phyloP scores from a whole-genome alignment of 2,113 vertebrate species.

The Smithornis capensis region DNA sequence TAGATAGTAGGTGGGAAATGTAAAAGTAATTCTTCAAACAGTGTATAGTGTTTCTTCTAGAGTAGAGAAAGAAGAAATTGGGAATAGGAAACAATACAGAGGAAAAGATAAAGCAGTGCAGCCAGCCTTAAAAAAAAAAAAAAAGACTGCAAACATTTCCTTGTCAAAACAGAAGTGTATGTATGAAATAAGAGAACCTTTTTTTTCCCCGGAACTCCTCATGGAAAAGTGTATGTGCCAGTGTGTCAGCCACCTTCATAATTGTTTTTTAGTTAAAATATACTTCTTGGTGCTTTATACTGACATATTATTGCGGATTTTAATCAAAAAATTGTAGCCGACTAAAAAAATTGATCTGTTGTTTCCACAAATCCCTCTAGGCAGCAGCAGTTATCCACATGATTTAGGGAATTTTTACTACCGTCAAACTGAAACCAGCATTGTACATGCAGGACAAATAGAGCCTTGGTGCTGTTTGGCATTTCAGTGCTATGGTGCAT shows the following conservation, averaged over 20 bases:
- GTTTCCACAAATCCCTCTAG: constrained; percentile 32
- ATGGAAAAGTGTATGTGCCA: not conserved
- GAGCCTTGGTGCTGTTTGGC: not conserved
- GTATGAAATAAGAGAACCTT: rapidly evolving
- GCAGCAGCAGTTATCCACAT: constrained; percentile 12
- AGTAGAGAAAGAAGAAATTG: not conserved
- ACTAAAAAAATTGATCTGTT: not conserved
- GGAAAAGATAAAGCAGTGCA: not conserved
- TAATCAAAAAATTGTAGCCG: not conserved
- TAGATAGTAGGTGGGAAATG: not conserved
- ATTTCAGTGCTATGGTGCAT: not conserved
- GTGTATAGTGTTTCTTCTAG: not conserved
- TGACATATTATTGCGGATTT: not conserved
- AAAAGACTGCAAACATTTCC: not conserved
- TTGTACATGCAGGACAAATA: not conserved
- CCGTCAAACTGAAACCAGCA: not conserved
- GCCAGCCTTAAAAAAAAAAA: not conserved
- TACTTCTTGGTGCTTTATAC: not conserved
- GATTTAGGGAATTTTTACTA: not conserved
- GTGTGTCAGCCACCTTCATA: not conserved
- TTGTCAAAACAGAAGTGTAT: not conserved
- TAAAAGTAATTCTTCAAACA: not conserved
- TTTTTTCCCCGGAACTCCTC: not conserved
- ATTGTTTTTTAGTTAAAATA: not conserved
- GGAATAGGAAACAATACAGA: not conserved